phyloP scores from a whole-genome alignment of 2,888 invertebrate genomes.

The Steromphala cineraria region DNA sequence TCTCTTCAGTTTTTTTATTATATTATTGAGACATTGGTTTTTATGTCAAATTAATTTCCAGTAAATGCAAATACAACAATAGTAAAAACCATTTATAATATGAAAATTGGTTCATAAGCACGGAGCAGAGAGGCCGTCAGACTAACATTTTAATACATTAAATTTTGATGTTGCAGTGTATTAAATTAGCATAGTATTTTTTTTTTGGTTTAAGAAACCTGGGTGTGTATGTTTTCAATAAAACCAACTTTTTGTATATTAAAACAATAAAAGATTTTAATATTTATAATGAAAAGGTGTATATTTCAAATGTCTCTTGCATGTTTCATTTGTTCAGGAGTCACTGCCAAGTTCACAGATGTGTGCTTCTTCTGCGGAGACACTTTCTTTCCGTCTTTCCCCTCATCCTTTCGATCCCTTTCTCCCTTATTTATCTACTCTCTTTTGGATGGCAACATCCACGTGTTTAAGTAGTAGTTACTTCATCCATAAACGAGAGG shows the following conservation, averaged over 20 bases:
- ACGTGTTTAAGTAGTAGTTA: too few species aligned
- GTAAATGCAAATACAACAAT: not conserved
- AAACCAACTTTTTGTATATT: not conserved
- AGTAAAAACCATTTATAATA: not conserved
- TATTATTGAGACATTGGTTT: not conserved
- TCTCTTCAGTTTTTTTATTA: too few species aligned
- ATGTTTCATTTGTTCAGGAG: not conserved
- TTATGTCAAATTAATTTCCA: not conserved
- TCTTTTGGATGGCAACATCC: too few species aligned
- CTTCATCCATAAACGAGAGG: too few species aligned
- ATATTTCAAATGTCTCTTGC: not conserved
- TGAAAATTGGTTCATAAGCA: not conserved
- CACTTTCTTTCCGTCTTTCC: too few species aligned
- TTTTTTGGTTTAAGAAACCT: not conserved
- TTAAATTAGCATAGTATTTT: not conserved
- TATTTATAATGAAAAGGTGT: not conserved
- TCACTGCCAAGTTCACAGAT: slow-evolving; percentile 1
- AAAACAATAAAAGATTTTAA: not conserved
- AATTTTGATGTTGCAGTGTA: not conserved
- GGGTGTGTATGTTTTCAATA: not conserved
- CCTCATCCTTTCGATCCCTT: too few species aligned
- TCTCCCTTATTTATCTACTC: too few species aligned
- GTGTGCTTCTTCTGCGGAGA: slow-evolving; percentile 4
- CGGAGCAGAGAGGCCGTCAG: not conserved
- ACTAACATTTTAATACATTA: not conserved